Evolutionary conservation across 2,888 invertebrate species (phyloP).

Genomic region (Drosophila setosimentum): DNA sequence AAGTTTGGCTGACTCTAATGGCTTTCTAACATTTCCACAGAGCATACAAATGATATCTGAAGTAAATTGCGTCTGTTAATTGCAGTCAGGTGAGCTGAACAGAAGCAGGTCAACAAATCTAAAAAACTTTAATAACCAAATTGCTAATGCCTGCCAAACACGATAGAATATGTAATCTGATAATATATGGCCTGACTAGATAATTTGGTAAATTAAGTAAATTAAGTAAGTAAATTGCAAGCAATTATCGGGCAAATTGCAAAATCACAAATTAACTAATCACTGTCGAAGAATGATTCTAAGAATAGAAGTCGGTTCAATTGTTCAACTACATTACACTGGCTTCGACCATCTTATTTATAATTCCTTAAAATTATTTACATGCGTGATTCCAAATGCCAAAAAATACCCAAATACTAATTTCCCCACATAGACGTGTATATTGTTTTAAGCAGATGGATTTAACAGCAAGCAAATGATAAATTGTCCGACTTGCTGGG

Average conservation of each 20-base stretch:
- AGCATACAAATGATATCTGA: conserved; percentile 1
- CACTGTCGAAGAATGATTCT: background rate
- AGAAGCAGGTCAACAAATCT: conserved; percentile 20
- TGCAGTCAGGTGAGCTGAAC: conserved; percentile 10
- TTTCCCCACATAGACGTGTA: background rate
- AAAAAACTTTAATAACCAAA: conserved; percentile 15
- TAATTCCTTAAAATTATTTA: background rate
- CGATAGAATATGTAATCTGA: conserved; percentile 7
- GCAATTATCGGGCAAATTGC: conserved; percentile 10
- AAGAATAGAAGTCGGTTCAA: background rate
- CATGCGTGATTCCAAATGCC: background rate
- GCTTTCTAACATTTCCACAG: background rate
- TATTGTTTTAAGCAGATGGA: background rate
- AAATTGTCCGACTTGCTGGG: background rate
- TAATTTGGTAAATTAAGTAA: conserved; percentile 18
- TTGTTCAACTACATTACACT: background rate
- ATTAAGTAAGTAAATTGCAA: conserved; percentile 8
- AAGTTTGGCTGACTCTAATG: background rate
- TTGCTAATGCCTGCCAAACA: conserved; percentile 19
- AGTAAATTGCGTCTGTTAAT: background rate
- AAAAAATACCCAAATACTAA: background rate
- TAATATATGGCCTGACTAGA: conserved; percentile 19
- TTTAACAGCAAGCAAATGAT: background rate
- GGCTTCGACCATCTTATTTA: background rate
- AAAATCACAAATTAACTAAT: conserved; percentile 4